Percentiles rank a stretch among this genome's conserved stretches.
These are phyloP conservation scores for Clostera curtula DNA, from an alignment of 2,888 invertebrate genomes.

Conservation along the genomic window DNA sequence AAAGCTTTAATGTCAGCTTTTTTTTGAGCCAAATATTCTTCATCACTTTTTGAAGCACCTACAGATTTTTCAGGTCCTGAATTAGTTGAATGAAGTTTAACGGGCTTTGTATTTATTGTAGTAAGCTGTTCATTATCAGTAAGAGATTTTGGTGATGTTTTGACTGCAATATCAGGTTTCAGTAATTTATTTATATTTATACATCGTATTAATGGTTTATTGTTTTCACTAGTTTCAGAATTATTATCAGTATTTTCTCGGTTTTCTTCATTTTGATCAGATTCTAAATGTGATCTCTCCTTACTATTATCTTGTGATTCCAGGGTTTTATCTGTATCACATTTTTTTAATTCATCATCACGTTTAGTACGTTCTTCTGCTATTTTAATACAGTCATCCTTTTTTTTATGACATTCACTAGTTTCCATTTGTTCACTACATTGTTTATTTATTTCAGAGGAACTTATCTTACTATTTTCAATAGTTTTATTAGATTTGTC, in stretches of 20 bases:
- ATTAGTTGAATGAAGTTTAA: conserved; percentile 6
- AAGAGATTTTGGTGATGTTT: conserved; percentile 3
- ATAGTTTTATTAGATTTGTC: no score
- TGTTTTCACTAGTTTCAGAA: conserved; percentile 2
- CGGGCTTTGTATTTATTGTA: not conserved
- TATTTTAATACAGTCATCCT: no score
- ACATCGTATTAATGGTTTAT: conserved; percentile 52
- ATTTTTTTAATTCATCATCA: no score
- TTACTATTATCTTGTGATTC: no score
- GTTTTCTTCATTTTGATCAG: not conserved
- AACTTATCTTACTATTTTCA: no score
- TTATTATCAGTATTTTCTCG: not conserved
- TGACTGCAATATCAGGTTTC: conserved; percentile 36
- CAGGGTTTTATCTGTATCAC: no score
- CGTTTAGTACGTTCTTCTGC: no score
- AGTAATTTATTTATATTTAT: conserved; percentile 53
- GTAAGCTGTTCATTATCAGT: conserved; percentile 1
- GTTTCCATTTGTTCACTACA: no score
- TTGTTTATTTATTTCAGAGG: no score
- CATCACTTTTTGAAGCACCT: conserved; percentile 8
- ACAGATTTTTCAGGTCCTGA: conserved; percentile 6
- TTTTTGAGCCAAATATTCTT: conserved; percentile 30
- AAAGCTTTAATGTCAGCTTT: conserved; percentile 43
- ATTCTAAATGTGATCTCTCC: no score
- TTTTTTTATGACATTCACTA: no score